phyloP scores from a whole-genome alignment of 2,797 vertebrate genomes.

The Psittacula derbiana region DNA sequence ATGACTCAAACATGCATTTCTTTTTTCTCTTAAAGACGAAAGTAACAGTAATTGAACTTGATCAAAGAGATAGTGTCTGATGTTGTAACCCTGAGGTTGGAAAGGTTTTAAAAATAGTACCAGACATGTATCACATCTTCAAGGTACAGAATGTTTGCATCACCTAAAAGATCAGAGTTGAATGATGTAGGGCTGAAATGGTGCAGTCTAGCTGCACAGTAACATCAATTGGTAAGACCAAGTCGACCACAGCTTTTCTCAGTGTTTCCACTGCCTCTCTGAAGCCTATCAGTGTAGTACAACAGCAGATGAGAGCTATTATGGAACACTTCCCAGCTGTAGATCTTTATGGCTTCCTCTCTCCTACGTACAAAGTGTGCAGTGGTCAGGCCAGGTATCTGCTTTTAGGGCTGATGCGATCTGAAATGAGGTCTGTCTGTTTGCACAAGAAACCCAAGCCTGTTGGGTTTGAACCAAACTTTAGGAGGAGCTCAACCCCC shows the following conservation, averaged over 20 bases:
- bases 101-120: conserved; percentile 12
- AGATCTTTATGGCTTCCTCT: neutral
- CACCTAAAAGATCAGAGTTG: neutral
- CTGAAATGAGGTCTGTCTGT: neutral
- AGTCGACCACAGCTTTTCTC: conserved; percentile 18
- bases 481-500: neutral
- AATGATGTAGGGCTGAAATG: neutral
- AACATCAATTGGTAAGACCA: neutral
- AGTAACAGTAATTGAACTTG: conserved; percentile 14
- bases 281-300: neutral
- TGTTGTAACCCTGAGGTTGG: neutral
- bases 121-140: neutral
- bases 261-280: conserved; percentile 33
- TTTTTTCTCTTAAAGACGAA: neutral
- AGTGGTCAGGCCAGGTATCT: neutral
- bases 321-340: neutral
- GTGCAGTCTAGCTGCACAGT: neutral
- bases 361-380: neutral
- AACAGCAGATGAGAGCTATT: neutral
- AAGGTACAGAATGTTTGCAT: neutral
- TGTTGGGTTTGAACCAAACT: neutral
- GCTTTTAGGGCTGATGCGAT: neutral
- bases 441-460: neutral
- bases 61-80: neutral
- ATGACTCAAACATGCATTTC: neutral